phyloP scores from a whole-genome alignment of 2,888 invertebrate species.

The Zelleria hepariella region DNA sequence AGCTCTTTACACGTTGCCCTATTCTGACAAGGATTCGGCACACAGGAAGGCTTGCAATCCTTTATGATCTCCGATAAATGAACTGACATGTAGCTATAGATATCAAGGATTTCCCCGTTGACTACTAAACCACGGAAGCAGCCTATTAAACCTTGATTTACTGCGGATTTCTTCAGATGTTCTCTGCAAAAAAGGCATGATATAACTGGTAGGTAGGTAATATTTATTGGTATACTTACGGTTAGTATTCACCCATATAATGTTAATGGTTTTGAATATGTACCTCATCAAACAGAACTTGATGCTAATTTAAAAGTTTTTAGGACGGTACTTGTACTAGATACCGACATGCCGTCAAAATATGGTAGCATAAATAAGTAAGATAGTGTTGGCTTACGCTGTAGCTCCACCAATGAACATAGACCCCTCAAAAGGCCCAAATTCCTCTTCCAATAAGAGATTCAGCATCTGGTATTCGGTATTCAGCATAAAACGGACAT shows the following conservation, averaged over 20 bases:
- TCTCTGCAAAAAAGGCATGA: slow-evolving; percentile 65
- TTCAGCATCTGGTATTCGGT: slow-evolving; percentile 91
- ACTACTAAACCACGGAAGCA: slow-evolving; percentile 94
- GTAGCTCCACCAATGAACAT: slow-evolving; percentile 96
- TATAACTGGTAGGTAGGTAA: background rate
- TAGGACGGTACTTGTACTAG: no score
- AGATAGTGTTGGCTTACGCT: slow-evolving; percentile 74
- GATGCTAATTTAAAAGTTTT: no score
- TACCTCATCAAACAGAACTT: no score
- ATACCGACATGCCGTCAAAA: background rate
- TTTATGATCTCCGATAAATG: slow-evolving; percentile 92
- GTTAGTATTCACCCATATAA: no score
- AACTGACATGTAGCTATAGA: slow-evolving; percentile 93
- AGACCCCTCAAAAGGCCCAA: slow-evolving; percentile 93
- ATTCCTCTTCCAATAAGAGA: slow-evolving; percentile 86
- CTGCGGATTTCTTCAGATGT: slow-evolving; percentile 84
- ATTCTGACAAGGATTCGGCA: slow-evolving; percentile 94
- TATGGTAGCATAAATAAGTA: background rate
- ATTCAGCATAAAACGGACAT: slow-evolving; percentile 93
- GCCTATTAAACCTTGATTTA: slow-evolving; percentile 91
- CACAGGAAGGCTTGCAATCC: slow-evolving; percentile 95
- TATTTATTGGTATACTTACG: no score
- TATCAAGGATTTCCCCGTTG: slow-evolving; percentile 91
- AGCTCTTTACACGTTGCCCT: slow-evolving; percentile 91
- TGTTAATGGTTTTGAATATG: no score